Conservation (phyloP, 2,113 vertebrate species). For the Anser cygnoides region DNA sequence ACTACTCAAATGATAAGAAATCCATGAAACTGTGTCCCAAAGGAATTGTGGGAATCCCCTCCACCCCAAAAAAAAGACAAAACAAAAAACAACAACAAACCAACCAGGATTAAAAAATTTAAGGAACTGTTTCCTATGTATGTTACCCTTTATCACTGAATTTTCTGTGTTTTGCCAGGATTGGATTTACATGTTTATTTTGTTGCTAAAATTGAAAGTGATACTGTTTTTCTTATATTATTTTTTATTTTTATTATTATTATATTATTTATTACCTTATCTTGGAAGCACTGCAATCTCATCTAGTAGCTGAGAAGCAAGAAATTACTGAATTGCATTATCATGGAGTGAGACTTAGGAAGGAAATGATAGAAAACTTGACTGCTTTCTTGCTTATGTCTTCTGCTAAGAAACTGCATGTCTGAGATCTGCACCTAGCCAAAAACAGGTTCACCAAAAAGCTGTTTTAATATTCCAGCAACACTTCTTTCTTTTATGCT, state of each 20-base stretch:
- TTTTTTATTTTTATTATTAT: too few relatives aligned
- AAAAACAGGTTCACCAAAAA: neutral
- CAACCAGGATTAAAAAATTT: neutral
- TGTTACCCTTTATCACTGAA: neutral
- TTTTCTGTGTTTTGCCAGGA: neutral
- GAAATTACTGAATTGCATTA: neutral
- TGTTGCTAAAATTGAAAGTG: neutral
- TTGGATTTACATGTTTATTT: neutral
- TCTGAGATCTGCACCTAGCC: neutral
- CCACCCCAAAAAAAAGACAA: too few relatives aligned
- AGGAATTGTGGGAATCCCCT: neutral
- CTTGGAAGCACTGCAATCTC: neutral
- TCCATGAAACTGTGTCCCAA: neutral
- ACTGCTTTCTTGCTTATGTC: neutral
- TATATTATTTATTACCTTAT: too few relatives aligned
- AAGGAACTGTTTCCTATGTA: neutral
- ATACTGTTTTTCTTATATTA: neutral
- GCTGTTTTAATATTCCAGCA: neutral
- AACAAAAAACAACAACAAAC: too few relatives aligned
- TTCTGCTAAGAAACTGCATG: neutral
- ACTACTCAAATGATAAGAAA: neutral
- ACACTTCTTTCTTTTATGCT: rapidly evolving
- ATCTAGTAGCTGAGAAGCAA: neutral
- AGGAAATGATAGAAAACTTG: neutral
- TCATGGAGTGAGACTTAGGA: neutral